Evolutionary conservation across 64 coral and sea anemone genomes (phyloP).

Genomic region (Montipora sp.): DNA sequence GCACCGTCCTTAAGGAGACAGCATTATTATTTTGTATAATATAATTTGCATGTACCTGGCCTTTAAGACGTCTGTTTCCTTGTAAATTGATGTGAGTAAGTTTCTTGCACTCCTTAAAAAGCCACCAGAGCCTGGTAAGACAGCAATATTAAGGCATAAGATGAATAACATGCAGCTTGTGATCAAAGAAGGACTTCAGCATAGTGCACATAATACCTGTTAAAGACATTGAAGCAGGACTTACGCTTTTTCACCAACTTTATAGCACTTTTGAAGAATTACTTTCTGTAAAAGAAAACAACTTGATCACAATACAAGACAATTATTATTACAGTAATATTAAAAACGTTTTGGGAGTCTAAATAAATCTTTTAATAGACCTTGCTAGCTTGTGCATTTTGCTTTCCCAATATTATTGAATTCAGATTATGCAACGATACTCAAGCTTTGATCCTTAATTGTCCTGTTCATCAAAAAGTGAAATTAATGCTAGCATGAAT

Average conservation of each 20-base stretch:
- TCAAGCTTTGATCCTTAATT: too few relatives aligned
- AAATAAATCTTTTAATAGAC: too few relatives aligned
- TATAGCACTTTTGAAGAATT: conserved; percentile 69
- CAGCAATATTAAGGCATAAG: neutral
- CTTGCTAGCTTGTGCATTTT: too few relatives aligned
- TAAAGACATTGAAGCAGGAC: neutral
- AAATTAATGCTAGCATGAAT: neutral
- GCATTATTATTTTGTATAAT: too few relatives aligned
- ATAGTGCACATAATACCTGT: too few relatives aligned
- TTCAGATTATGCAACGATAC: too few relatives aligned
- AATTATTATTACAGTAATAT: neutral
- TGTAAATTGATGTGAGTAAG: conserved; percentile 79
- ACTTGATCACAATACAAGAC: neutral
- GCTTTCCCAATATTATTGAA: too few relatives aligned
- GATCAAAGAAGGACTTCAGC: neutral
- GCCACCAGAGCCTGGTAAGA: conserved; percentile 86
- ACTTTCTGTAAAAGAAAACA: conserved; percentile 60
- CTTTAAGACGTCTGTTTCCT: conserved; percentile 84
- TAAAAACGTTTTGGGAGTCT: neutral
- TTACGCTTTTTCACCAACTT: conserved; percentile 93
- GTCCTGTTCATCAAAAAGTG: neutral
- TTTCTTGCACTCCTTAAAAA: conserved; percentile 90
- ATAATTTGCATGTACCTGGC: conserved; percentile 54
- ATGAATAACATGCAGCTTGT: neutral
- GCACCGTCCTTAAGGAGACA: too few relatives aligned